These are phyloP conservation scores for Nymphicus hollandicus DNA, from an alignment of 2,113 vertebrate species.

Conservation along the genomic window DNA sequence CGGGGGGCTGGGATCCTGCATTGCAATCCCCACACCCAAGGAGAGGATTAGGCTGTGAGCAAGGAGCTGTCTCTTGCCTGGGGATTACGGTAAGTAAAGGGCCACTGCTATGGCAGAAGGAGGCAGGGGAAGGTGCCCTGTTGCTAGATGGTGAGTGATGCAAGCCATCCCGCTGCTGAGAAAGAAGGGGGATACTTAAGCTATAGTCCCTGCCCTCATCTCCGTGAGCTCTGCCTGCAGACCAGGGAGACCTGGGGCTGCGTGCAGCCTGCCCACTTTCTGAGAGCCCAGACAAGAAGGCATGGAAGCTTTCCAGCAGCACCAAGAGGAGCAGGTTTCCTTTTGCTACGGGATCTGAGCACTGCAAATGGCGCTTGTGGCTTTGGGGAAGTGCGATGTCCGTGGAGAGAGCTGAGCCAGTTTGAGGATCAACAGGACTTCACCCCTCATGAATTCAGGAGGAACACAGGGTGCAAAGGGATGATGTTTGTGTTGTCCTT, in stretches of 20 bases:
- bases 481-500: not conserved
- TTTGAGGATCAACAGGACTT: not conserved
- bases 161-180: not conserved
- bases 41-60: not conserved
- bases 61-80: not conserved
- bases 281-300: not conserved
- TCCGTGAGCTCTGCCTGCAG: not conserved
- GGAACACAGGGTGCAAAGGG: not conserved
- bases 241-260: not conserved
- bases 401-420: not conserved
- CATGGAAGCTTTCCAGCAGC: not conserved
- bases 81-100: slow-evolving; percentile 23
- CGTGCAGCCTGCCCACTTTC: not conserved
- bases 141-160: not conserved
- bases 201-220: not conserved
- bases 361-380: not conserved
- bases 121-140: not conserved
- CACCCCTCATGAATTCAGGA: not conserved
- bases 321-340: not conserved
- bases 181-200: not conserved
- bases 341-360: not conserved
- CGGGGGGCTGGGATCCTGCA: slow-evolving; percentile 55
- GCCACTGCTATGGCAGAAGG: not conserved
- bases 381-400: not conserved
- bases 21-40: not conserved